These are phyloP conservation scores for Margaritifera margaritifera DNA, from an alignment of 2,888 invertebrate genomes.

Conservation along the genomic window DNA sequence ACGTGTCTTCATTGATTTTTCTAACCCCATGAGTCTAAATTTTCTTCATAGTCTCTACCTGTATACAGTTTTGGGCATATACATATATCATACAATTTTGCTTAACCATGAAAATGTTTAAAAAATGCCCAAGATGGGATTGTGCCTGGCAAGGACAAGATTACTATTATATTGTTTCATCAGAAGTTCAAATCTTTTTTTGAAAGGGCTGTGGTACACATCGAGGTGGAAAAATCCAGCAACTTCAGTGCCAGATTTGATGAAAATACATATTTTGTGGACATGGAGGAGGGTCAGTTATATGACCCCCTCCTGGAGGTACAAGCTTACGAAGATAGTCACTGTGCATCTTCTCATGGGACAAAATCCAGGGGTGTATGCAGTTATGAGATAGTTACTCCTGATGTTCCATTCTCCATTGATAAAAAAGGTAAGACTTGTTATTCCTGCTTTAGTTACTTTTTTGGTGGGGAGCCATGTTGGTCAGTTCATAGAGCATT, in stretches of 20 bases:
- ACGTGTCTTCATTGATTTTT: too few relatives aligned
- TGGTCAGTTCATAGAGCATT: too few relatives aligned
- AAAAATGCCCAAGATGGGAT: too few relatives aligned
- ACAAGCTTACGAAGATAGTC: slow-evolving; percentile 93
- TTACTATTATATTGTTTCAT: too few relatives aligned
- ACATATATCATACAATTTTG: too few relatives aligned
- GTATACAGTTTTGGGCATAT: too few relatives aligned
- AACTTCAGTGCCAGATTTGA: slow-evolving; percentile 94
- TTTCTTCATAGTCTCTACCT: too few relatives aligned
- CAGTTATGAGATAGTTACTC: slow-evolving; percentile 95
- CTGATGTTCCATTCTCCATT: slow-evolving; percentile 91
- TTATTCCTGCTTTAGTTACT: too few relatives aligned
- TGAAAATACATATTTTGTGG: slow-evolving; percentile 90
- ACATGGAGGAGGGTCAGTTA: slow-evolving; percentile 87
- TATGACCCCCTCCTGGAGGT: slow-evolving; percentile 89
- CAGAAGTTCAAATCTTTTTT: neutral
- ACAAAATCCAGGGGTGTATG: slow-evolving; percentile 95
- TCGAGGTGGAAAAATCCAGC: slow-evolving; percentile 97
- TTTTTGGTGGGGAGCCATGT: too few relatives aligned
- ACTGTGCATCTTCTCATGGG: slow-evolving; percentile 76
- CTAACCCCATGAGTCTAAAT: too few relatives aligned
- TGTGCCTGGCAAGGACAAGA: too few relatives aligned
- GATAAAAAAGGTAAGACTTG: slow-evolving; percentile 85
- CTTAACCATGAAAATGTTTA: too few relatives aligned
- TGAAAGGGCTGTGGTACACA: slow-evolving; percentile 90